Evolutionary conservation across 1,140 invertebrate genomes (phyloP).

Genomic region (Nephotettix cincticeps): DNA sequence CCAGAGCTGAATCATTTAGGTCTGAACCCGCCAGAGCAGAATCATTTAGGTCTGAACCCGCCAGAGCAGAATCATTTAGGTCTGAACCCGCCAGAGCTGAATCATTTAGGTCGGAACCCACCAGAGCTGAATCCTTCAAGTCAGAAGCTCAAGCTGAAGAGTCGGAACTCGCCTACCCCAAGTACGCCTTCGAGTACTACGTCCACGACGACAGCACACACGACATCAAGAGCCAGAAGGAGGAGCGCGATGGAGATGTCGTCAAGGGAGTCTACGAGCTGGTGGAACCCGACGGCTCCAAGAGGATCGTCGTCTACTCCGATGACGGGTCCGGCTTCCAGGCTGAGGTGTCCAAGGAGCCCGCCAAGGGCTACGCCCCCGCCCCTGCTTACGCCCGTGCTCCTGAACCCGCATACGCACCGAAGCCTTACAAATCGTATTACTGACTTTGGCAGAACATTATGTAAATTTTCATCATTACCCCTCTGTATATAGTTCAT

Average conservation of each 20-base stretch:
- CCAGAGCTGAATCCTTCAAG: too few relatives aligned
- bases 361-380: conserved; percentile 43
- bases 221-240: conserved; percentile 53
- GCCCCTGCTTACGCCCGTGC: background rate
- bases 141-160: too few relatives aligned
- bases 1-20: too few relatives aligned
- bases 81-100: too few relatives aligned
- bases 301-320: conserved; percentile 58
- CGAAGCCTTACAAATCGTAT: background rate
- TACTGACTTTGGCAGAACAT: too few relatives aligned
- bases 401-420: background rate
- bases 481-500: too few relatives aligned
- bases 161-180: too few relatives aligned
- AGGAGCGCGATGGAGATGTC: conserved; percentile 49
- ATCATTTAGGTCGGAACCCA: too few relatives aligned
- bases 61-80: too few relatives aligned
- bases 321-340: conserved; percentile 61
- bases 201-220: conserved; percentile 54
- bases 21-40: too few relatives aligned
- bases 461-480: too few relatives aligned
- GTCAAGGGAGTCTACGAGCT: conserved; percentile 52
- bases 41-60: too few relatives aligned
- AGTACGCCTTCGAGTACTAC: conserved; percentile 55
- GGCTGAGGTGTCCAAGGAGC: conserved; percentile 54
- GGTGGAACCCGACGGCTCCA: conserved; percentile 59